These are phyloP conservation scores for Cyaniris semiargus DNA, from an alignment of 2,888 invertebrate species.

Conservation along the genomic window DNA sequence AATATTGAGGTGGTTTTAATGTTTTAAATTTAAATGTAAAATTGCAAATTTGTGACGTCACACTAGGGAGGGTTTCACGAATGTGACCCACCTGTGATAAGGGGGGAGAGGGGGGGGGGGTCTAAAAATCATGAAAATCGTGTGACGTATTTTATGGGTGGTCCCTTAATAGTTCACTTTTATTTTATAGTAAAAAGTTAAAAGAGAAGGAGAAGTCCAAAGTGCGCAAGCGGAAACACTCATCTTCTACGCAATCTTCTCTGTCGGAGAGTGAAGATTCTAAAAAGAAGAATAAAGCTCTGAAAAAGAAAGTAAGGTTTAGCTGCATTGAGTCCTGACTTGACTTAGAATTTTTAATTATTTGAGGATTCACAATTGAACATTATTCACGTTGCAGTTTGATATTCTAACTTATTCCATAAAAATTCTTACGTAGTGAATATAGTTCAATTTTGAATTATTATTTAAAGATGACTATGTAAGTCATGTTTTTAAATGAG, in stretches of 20 bases:
- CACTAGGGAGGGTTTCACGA: no score
- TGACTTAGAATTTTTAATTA: background rate
- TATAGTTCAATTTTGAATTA: background rate
- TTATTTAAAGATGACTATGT: no score
- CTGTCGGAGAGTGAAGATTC: slow-evolving; percentile 54
- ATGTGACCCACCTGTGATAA: no score
- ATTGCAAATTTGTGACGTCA: no score
- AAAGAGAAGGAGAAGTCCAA: slow-evolving; percentile 55
- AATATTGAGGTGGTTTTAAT: no score
- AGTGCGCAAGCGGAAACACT: slow-evolving; percentile 60
- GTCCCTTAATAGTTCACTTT: background rate
- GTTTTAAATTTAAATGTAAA: no score
- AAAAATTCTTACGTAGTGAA: background rate
- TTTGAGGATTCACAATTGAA: background rate
- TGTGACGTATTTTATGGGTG: no score
- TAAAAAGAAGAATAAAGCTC: slow-evolving; percentile 54
- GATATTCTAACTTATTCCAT: no score
- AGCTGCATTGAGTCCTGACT: background rate
- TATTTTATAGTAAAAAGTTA: slow-evolving; percentile 52
- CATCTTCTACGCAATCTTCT: slow-evolving; percentile 50
- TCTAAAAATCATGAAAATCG: no score
- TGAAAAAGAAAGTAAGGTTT: slow-evolving; percentile 58
- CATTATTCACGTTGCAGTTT: no score
- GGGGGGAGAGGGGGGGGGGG: no score
- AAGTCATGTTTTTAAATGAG: no score